A percentile compares a stretch with the other conserved stretches of the same genome.
Conservation (phyloP, 2,888 invertebrate genomes). For the Apamea monoglypha region DNA sequence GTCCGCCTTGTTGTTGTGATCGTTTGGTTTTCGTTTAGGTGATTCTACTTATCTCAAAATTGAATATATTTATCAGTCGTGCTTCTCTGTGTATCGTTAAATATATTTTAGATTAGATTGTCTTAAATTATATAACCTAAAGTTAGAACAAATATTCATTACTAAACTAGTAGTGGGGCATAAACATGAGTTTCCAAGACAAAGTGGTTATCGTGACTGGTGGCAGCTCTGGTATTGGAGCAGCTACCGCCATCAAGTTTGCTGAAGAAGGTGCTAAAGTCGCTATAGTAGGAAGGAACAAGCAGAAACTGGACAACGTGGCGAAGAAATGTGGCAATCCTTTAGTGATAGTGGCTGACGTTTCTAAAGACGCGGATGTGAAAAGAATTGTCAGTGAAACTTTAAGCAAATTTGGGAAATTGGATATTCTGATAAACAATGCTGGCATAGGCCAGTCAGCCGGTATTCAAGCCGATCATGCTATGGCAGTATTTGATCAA, state of each 20-base stretch:
- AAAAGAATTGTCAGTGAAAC: conserved; percentile 41
- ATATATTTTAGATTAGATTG: conserved; percentile 1
- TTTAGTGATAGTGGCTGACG: conserved; percentile 31
- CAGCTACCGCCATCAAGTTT: conserved; percentile 60
- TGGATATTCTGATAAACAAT: conserved; percentile 40
- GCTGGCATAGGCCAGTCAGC: conserved; percentile 4
- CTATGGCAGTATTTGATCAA: conserved; percentile 48
- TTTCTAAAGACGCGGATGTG: conserved; percentile 37
- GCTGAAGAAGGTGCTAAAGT: conserved; percentile 65
- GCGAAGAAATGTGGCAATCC: conserved; percentile 42
- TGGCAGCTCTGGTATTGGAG: conserved; percentile 71
- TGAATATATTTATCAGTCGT: not conserved
- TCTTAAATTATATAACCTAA: not conserved
- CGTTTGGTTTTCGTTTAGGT: not conserved
- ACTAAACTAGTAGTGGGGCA: not conserved
- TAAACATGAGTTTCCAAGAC: conserved; percentile 65
- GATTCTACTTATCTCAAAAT: not conserved
- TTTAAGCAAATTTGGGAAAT: conserved; percentile 16
- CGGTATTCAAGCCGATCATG: conserved; percentile 25
- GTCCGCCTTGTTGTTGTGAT: not conserved
- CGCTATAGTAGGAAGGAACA: conserved; percentile 63
- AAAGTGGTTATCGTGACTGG: conserved; percentile 71
- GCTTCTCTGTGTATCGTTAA: not conserved
- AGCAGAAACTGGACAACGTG: conserved; percentile 53
- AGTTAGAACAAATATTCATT: not conserved